Evolutionary conservation across 2,888 invertebrate species (phyloP).

Genomic region (Dorcus hopei): DNA sequence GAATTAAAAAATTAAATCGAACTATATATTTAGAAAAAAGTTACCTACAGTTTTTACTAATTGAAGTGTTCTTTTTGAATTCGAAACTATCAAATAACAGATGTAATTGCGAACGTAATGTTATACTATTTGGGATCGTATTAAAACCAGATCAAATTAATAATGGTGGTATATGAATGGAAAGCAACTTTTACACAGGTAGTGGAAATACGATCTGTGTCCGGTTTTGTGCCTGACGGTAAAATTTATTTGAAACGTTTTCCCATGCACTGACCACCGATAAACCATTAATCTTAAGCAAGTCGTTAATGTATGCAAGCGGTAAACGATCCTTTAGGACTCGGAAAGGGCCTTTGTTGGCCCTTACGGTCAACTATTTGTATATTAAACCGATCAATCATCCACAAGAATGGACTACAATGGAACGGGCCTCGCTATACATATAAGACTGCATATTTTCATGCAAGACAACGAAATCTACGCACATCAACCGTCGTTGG

Average conservation of each 20-base stretch:
- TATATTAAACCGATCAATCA: conserved; percentile 53
- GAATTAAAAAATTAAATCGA: too few relatives aligned
- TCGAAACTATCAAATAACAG: too few relatives aligned
- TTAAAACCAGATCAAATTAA: neutral
- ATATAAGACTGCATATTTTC: conserved; percentile 40
- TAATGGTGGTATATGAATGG: neutral
- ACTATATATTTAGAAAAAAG: too few relatives aligned
- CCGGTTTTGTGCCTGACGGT: conserved; percentile 18
- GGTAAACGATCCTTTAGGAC: conserved; percentile 50
- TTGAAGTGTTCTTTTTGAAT: too few relatives aligned
- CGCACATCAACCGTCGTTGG: neutral
- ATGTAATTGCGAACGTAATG: too few relatives aligned
- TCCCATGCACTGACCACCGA: conserved; percentile 40
- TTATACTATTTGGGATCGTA: too few relatives aligned
- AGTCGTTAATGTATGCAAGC: conserved; percentile 50
- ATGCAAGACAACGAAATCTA: conserved; percentile 21
- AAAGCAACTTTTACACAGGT: neutral
- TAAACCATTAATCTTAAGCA: conserved; percentile 48
- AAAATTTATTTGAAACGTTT: conserved; percentile 22
- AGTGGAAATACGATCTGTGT: conserved; percentile 21
- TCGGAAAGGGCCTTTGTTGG: conserved; percentile 48
- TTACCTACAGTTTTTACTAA: too few relatives aligned
- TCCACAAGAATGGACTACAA: conserved; percentile 46
- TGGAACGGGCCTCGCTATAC: conserved; percentile 37
- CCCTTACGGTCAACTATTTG: conserved; percentile 53